Conservation (phyloP, 2,797 vertebrate genomes). For the Macropus fuliginosus region DNA sequence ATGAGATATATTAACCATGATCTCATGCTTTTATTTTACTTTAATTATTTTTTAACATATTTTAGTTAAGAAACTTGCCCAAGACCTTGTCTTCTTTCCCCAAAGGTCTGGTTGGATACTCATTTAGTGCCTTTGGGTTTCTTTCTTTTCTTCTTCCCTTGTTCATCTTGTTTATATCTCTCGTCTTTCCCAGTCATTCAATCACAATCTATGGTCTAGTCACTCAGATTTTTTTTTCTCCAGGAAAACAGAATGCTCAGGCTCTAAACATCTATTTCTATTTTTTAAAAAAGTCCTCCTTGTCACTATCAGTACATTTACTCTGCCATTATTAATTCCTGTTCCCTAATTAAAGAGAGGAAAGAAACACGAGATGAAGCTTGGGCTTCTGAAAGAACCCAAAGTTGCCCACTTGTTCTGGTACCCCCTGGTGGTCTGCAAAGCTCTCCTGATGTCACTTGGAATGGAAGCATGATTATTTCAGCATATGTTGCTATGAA, state of each 20-base stretch:
- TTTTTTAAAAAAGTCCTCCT: not conserved
- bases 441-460: not conserved
- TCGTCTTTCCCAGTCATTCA: slow-evolving; percentile 21
- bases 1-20: slow-evolving; percentile 68
- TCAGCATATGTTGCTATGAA: not conserved
- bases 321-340: not conserved
- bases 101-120: slow-evolving; percentile 22
- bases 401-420: not conserved
- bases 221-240: not conserved
- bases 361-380: not conserved
- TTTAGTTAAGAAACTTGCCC: slow-evolving; percentile 65
- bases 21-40: slow-evolving; percentile 71
- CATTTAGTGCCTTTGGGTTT: not conserved
- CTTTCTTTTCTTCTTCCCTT: slow-evolving; percentile 38
- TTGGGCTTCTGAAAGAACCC: not conserved
- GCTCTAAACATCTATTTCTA: slow-evolving; percentile 8
- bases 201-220: not conserved
- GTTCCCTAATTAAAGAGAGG: not conserved
- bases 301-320: not conserved
- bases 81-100: slow-evolving; percentile 59
- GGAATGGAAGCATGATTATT: slow-evolving; percentile 8
- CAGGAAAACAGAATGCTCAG: slow-evolving; percentile 34
- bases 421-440: not conserved
- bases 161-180: not conserved
- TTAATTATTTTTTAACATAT: slow-evolving; percentile 72